These are phyloP conservation scores for Rhogogaster chlorosoma DNA, from an alignment of 2,888 invertebrate genomes.

Conservation along the genomic window DNA sequence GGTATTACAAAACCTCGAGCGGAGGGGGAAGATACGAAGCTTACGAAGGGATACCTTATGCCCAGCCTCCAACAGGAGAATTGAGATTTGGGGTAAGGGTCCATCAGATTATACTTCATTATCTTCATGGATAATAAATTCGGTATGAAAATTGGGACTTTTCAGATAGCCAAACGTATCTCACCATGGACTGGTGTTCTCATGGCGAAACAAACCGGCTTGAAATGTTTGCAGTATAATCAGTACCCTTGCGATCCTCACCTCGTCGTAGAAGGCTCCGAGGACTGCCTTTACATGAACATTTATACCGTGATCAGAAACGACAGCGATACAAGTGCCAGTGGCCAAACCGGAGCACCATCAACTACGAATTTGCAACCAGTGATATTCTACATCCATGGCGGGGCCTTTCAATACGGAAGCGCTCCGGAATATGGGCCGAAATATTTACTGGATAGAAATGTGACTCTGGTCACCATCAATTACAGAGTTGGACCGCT, in stretches of 20 bases:
- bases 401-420: slow-evolving; percentile 81
- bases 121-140: not conserved
- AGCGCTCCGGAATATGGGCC: slow-evolving; percentile 80
- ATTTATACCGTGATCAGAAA: slow-evolving; percentile 67
- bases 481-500: slow-evolving; percentile 86
- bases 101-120: not conserved
- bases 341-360: not conserved
- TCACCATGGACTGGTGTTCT: slow-evolving; percentile 67
- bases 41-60: slow-evolving; percentile 72
- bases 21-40: slow-evolving; percentile 67
- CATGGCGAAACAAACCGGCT: slow-evolving; percentile 68
- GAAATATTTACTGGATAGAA: slow-evolving; percentile 80
- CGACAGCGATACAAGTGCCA: not conserved
- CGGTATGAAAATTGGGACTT: not conserved
- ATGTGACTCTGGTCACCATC: slow-evolving; percentile 83
- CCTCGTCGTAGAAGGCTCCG: slow-evolving; percentile 67
- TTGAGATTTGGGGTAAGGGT: slow-evolving; percentile 69
- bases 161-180: slow-evolving; percentile 67
- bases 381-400: slow-evolving; percentile 63
- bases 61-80: slow-evolving; percentile 67
- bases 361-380: slow-evolving; percentile 51
- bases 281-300: slow-evolving; percentile 74
- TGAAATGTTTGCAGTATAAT: slow-evolving; percentile 69
- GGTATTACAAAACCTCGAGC: slow-evolving; percentile 66
- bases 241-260: slow-evolving; percentile 59